Percentiles rank a stretch among this genome's conserved stretches.
Conservation (phyloP, 2,797 vertebrate species). For the Chanos chanos region DNA sequence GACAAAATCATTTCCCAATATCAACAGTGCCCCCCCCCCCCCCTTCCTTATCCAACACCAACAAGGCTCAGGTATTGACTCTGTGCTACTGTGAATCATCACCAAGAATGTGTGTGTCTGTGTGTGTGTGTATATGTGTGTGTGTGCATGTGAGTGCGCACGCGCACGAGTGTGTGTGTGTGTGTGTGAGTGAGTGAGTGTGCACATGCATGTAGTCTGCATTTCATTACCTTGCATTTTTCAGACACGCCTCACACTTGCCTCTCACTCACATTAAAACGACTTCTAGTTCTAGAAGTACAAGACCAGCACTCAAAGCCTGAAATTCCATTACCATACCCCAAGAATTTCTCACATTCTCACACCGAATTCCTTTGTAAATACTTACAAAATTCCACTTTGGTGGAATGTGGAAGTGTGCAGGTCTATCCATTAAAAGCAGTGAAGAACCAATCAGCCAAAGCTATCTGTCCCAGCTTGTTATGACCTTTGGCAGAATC, state of each 20-base stretch:
- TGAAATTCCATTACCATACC: slow-evolving; percentile 35
- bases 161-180: too few species aligned
- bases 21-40: too few species aligned
- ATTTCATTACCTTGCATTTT: too few species aligned
- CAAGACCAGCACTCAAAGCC: slow-evolving; percentile 22
- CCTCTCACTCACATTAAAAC: not conserved
- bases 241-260: too few species aligned
- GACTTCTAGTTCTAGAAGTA: slow-evolving; percentile 7
- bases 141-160: too few species aligned
- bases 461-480: slow-evolving; percentile 74
- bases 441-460: slow-evolving; percentile 54
- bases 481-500: slow-evolving; percentile 63
- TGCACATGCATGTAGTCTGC: too few species aligned
- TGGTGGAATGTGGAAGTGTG: slow-evolving; percentile 60
- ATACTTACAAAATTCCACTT: slow-evolving; percentile 59
- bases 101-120: too few species aligned
- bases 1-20: not conserved
- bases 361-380: slow-evolving; percentile 59
- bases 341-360: slow-evolving; percentile 40
- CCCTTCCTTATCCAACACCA: too few species aligned
- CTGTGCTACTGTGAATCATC: too few species aligned
- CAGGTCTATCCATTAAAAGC: slow-evolving; percentile 63
- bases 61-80: too few species aligned
- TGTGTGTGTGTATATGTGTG: too few species aligned
- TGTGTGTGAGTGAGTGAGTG: too few species aligned